These are phyloP conservation scores for Ladona fulva DNA, from an alignment of 1,140 invertebrate species.

Conservation along the genomic window DNA sequence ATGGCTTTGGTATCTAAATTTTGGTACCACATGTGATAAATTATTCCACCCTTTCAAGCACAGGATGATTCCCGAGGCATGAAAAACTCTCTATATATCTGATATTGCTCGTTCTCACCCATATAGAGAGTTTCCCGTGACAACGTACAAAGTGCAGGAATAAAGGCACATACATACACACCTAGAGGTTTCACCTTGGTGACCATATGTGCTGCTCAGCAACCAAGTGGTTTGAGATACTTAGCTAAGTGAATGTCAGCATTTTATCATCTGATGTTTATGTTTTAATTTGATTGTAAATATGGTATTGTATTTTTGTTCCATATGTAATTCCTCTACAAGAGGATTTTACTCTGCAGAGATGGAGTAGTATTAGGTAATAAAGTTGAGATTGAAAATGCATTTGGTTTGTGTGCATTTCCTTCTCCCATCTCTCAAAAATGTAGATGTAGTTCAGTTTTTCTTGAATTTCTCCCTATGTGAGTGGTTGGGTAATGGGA, in stretches of 20 bases:
- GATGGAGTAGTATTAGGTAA: conserved; percentile 20
- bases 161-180: background rate
- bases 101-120: background rate
- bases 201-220: background rate
- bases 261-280: conserved; percentile 19
- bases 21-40: conserved; percentile 16
- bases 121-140: background rate
- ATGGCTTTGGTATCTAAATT: conserved; percentile 17
- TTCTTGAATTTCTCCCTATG: no score
- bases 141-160: conserved; percentile 6
- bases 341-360: conserved; percentile 21
- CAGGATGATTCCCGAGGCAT: conserved; percentile 1
- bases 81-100: conserved; percentile 12
- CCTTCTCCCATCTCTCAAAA: no score
- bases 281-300: conserved; percentile 19
- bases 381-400: conserved; percentile 18
- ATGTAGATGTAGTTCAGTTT: no score
- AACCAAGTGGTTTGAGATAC: conserved; percentile 11
- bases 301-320: conserved; percentile 18
- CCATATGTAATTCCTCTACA: conserved; percentile 18
- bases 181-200: background rate
- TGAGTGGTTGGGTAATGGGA: no score
- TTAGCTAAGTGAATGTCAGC: background rate
- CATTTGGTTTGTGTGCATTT: background rate
- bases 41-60: conserved; percentile 10